phyloP scores from a whole-genome alignment of 2,113 vertebrate species.

The Sapayoa aenigma region DNA sequence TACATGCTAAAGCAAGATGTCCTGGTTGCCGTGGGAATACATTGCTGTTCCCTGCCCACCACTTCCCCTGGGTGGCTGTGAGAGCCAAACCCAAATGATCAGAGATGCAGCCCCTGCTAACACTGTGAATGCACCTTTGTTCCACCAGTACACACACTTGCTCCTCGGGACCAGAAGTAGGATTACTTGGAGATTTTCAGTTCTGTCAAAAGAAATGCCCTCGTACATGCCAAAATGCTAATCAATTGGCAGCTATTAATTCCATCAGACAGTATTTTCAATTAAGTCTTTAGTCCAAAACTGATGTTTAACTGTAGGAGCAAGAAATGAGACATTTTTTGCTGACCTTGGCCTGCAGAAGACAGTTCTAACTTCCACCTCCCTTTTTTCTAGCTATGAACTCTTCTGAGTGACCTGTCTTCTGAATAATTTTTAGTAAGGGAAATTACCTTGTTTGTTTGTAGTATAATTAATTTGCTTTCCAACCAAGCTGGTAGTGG shows the following conservation, averaged over 20 bases:
- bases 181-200: not conserved
- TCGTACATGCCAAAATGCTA: not conserved
- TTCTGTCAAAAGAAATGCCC: not conserved
- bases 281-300: not conserved
- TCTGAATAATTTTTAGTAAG: not conserved
- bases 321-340: not conserved
- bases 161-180: not conserved
- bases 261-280: not conserved
- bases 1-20: conserved; percentile 19
- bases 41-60: not conserved
- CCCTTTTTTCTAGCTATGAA: not conserved
- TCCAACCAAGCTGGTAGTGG: not conserved
- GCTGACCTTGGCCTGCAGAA: not conserved
- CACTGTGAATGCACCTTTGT: not conserved
- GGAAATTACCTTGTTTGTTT: not conserved
- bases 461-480: not conserved
- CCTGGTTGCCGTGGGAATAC: conserved; percentile 49
- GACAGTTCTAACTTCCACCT: not conserved
- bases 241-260: not conserved
- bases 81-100: not conserved
- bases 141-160: not conserved
- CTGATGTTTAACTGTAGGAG: not conserved
- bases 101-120: not conserved
- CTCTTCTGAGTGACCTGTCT: not conserved
- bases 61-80: not conserved